phyloP scores from a whole-genome alignment of 1,140 invertebrate genomes.

The Bombus waltoni region DNA sequence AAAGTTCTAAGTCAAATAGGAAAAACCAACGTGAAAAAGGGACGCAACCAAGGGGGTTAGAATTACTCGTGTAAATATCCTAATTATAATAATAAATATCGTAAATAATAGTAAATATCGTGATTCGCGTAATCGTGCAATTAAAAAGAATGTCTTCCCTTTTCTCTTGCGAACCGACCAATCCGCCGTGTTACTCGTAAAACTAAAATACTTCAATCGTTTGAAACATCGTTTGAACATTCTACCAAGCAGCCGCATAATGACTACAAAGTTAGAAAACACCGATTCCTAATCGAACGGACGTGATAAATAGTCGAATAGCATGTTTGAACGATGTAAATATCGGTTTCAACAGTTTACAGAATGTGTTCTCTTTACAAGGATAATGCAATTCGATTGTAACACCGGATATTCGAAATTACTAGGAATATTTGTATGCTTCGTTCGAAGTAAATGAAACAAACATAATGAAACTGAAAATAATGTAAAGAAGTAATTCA shows the following conservation, averaged over 20 bases:
- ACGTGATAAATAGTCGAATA: background rate
- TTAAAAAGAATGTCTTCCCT: background rate
- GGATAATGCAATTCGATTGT: background rate
- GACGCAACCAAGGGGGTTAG: too few relatives aligned
- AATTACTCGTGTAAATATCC: constrained; percentile 20
- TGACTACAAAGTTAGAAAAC: background rate
- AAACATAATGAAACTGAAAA: background rate
- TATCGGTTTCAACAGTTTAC: background rate
- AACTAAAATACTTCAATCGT: background rate
- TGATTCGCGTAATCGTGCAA: background rate
- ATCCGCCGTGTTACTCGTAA: background rate
- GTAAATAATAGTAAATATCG: too few relatives aligned
- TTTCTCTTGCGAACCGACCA: background rate
- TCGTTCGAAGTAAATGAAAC: background rate
- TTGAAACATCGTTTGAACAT: background rate
- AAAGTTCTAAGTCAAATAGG: background rate
- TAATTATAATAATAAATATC: background rate
- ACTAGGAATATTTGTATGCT: too few relatives aligned
- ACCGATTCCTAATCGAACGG: background rate
- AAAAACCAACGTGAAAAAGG: background rate
- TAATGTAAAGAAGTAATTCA: background rate
- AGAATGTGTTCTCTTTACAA: background rate
- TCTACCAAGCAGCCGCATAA: too few relatives aligned
- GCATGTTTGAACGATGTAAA: background rate
- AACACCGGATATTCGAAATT: background rate